Evolutionary conservation across 64 coral and sea anemone genomes (phyloP).

Genomic region (Stylophora pistillata): DNA sequence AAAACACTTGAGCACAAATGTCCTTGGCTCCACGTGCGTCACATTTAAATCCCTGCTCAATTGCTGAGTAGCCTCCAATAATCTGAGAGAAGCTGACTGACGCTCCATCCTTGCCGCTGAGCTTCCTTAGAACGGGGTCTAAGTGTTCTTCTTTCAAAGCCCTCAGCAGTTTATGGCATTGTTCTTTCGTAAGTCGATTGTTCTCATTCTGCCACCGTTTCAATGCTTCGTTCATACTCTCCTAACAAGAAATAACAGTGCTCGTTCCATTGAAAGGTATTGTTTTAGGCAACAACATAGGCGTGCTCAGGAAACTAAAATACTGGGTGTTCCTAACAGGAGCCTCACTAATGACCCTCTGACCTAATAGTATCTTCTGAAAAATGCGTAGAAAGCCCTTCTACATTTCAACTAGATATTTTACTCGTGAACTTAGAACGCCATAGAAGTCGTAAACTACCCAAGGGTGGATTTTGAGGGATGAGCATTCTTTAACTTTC

Average conservation of each 20-base stretch:
- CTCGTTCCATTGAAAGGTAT: not conserved
- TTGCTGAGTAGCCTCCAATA: slow-evolving; percentile 36
- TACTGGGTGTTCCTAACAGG: no score
- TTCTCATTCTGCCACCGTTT: not conserved
- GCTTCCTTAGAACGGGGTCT: not conserved
- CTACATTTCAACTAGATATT: no score
- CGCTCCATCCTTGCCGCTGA: slow-evolving; percentile 1
- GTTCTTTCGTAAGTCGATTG: not conserved
- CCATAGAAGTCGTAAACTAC: no score
- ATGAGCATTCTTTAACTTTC: no score
- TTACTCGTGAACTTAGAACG: no score
- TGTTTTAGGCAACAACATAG: not conserved
- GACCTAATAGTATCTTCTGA: no score
- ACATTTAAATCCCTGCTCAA: slow-evolving; percentile 48
- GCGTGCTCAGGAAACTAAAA: no score
- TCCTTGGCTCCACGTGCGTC: slow-evolving; percentile 48
- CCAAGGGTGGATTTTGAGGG: no score
- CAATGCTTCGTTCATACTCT: not conserved
- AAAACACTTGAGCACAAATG: slow-evolving; percentile 63
- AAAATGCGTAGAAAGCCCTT: no score
- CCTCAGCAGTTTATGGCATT: not conserved
- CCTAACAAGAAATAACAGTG: not conserved
- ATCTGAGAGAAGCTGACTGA: slow-evolving; percentile 55
- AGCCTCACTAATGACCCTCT: no score
- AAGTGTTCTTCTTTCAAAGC: not conserved